Evolutionary conservation across 2,888 invertebrate species (phyloP).

Genomic region (Drosophila borealis): DNA sequence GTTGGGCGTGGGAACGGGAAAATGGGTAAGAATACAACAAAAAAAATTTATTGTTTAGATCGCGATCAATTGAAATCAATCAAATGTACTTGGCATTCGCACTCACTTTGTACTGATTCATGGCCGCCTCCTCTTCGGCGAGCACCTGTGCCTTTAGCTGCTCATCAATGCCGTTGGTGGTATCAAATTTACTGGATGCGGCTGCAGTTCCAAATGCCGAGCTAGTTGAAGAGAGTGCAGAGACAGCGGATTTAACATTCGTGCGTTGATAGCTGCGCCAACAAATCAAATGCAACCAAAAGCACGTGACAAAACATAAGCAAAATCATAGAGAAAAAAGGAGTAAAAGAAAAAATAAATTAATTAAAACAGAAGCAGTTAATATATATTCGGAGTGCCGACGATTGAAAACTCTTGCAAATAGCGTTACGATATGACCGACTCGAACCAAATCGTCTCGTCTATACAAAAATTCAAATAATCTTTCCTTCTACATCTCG

Average conservation of each 20-base stretch:
- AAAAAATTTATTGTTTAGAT: constrained; percentile 27
- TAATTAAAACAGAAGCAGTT: constrained; percentile 15
- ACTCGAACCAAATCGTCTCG: too few relatives aligned
- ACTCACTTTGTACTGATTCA: constrained; percentile 96
- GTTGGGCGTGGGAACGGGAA: not conserved
- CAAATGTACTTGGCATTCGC: constrained; percentile 2
- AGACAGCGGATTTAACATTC: constrained; percentile 95
- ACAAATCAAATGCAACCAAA: constrained; percentile 45
- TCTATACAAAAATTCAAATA: too few relatives aligned
- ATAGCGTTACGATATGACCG: not conserved
- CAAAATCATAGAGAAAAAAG: constrained; percentile 44
- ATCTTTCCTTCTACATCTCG: too few relatives aligned
- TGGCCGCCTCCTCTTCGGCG: constrained; percentile 98
- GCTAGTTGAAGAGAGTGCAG: constrained; percentile 94
- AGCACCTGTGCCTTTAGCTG: constrained; percentile 93
- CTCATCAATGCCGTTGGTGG: constrained; percentile 93
- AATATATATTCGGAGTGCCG: not conserved
- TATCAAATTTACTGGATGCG: constrained; percentile 89
- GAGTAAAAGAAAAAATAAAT: constrained; percentile 22
- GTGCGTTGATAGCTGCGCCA: constrained; percentile 90
- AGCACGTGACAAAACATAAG: constrained; percentile 7
- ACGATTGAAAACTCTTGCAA: not conserved
- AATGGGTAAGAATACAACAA: constrained; percentile 21
- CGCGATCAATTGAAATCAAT: constrained; percentile 10
- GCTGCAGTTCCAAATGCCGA: constrained; percentile 94